Evolutionary conservation across 1,140 invertebrate genomes (phyloP).

Genomic region (Dendroctonus ponderosae): DNA sequence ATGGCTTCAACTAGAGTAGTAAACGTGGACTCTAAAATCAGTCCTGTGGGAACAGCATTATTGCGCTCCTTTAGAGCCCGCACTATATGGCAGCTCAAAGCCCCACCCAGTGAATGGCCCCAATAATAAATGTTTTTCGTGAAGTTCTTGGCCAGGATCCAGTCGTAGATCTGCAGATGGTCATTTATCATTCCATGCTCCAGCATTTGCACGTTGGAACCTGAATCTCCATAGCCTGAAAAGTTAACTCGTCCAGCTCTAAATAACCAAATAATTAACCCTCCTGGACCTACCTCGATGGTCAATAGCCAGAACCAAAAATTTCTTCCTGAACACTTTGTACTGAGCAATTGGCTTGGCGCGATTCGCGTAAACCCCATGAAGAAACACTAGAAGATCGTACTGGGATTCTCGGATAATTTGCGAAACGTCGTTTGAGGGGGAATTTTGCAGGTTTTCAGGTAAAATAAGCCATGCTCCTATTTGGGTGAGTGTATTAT

Average conservation of each 20-base stretch:
- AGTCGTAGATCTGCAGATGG: slow-evolving; percentile 73
- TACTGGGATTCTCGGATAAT: slow-evolving; percentile 27
- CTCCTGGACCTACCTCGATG: slow-evolving; percentile 62
- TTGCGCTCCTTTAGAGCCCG: slow-evolving; percentile 40
- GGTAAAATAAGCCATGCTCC: slow-evolving; percentile 44
- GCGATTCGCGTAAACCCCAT: slow-evolving; percentile 43
- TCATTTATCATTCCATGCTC: slow-evolving; percentile 83
- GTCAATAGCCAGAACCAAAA: slow-evolving; percentile 85
- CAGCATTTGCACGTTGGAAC: slow-evolving; percentile 57
- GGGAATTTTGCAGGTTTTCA: slow-evolving; percentile 32
- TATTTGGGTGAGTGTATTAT: slow-evolving; percentile 29
- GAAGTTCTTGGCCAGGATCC: slow-evolving; percentile 58
- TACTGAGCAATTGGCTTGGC: slow-evolving; percentile 31
- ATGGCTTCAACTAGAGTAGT: slow-evolving; percentile 83
- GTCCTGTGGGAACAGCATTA: slow-evolving; percentile 62
- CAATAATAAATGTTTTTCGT: slow-evolving; percentile 69
- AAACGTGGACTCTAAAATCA: slow-evolving; percentile 86
- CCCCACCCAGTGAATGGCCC: slow-evolving; percentile 82
- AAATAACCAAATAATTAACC: too few species aligned
- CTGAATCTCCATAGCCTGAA: slow-evolving; percentile 79
- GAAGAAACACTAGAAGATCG: slow-evolving; percentile 41
- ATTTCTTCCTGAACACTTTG: slow-evolving; percentile 39
- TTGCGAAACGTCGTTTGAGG: slow-evolving; percentile 19
- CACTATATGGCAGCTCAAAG: slow-evolving; percentile 64
- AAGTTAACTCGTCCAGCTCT: too few species aligned